These are phyloP conservation scores for Sebastes matsubarae DNA, from an alignment of 2,797 vertebrate species.

Conservation along the genomic window DNA sequence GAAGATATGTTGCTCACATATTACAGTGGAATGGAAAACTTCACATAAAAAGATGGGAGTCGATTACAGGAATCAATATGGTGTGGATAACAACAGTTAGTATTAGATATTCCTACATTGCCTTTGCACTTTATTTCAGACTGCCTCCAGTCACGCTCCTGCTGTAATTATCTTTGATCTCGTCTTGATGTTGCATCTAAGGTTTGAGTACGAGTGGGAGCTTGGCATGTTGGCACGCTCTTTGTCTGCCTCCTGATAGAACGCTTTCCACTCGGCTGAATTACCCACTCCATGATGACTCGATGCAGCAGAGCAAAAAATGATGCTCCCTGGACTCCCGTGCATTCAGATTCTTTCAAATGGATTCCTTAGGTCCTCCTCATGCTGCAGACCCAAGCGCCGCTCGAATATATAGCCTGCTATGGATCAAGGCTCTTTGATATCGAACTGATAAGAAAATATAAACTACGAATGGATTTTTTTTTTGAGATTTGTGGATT, in stretches of 20 bases:
- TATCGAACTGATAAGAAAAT: slow-evolving; percentile 38
- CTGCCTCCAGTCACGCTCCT: slow-evolving; percentile 7
- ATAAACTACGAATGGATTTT: neutral
- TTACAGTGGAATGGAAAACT: neutral
- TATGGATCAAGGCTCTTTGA: slow-evolving; percentile 47
- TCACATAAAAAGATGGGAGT: neutral
- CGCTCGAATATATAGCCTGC: slow-evolving; percentile 7
- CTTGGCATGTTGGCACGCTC: slow-evolving; percentile 38
- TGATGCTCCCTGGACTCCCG: slow-evolving; percentile 65
- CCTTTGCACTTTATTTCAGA: slow-evolving; percentile 8
- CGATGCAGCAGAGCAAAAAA: slow-evolving; percentile 79
- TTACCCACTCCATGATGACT: slow-evolving; percentile 71
- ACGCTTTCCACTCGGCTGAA: slow-evolving; percentile 75
- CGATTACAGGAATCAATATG: neutral
- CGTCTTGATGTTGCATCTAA: slow-evolving; percentile 33
- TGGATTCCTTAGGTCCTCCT: slow-evolving; percentile 42
- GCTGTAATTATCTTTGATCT: slow-evolving; percentile 55
- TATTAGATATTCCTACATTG: slow-evolving; percentile 3
- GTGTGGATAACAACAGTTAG: slow-evolving; percentile 28
- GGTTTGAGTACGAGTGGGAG: slow-evolving; percentile 39
- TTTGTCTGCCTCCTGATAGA: slow-evolving; percentile 73
- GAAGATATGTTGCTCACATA: neutral
- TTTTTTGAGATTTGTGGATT: neutral
- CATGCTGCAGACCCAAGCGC: neutral
- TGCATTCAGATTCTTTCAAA: slow-evolving; percentile 69